A percentile compares a stretch with the other conserved stretches of the same genome.
Conservation (phyloP, 2,888 invertebrate species). For the Atherix ibis region DNA sequence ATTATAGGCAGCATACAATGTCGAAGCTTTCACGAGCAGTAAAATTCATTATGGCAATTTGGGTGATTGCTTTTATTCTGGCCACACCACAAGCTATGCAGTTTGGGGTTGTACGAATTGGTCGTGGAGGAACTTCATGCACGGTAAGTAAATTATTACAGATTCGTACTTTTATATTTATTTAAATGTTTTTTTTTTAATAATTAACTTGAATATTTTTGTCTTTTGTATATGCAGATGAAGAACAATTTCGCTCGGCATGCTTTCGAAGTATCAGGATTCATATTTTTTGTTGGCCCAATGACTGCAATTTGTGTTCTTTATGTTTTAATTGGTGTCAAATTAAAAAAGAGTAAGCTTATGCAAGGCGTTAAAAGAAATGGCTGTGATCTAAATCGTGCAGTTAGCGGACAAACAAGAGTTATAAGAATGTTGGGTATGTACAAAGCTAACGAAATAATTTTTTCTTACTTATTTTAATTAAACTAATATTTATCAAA, state of each 20-base stretch:
- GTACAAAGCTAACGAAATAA: constrained; percentile 20
- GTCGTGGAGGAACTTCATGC: constrained; percentile 24
- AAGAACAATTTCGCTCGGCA: constrained; percentile 38
- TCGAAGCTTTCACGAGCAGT: constrained; percentile 64
- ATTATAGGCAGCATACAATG: constrained; percentile 47
- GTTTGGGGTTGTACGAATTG: constrained; percentile 11
- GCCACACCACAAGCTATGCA: constrained; percentile 46
- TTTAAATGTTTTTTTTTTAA: background rate
- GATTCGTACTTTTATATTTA: too few species aligned
- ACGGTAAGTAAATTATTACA: constrained; percentile 26
- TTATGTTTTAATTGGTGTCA: constrained; percentile 61
- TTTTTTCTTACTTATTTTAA: too few species aligned
- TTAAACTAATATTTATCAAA: too few species aligned
- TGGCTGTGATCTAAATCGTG: constrained; percentile 32
- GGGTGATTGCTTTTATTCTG: constrained; percentile 52
- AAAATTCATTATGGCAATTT: constrained; percentile 55
- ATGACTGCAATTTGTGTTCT: constrained; percentile 74
- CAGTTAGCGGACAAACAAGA: constrained; percentile 42
- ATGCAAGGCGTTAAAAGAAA: constrained; percentile 42
- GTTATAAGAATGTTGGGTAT: constrained; percentile 71
- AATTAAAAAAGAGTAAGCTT: constrained; percentile 47
- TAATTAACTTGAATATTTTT: constrained; percentile 1
- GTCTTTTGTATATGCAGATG: constrained; percentile 18
- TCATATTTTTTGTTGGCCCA: constrained; percentile 71
- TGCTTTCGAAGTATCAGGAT: constrained; percentile 64